Base-by-base conservation (phyloP, 1,140 invertebrate species). In the Contarinia nasturtii region DNA sequence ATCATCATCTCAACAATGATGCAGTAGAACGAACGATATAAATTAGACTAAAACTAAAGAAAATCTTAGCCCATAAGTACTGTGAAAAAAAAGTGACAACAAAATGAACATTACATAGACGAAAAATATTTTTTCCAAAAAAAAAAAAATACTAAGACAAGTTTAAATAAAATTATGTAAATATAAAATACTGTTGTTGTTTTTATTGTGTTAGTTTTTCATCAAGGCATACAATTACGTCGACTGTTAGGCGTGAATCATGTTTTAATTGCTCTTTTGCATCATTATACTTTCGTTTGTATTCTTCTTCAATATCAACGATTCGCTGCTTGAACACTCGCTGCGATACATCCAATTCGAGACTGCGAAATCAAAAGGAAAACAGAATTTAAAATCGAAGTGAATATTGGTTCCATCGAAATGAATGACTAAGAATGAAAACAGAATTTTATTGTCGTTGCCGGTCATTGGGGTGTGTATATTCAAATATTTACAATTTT, bases 281-380 rank as follows among this genome's bases (percentile, higher is more conserved):
- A 15, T 49, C 45, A 21, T 61, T 60, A 43, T 60, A 63, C 38
- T 63, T 63, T 19, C 60, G 58, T 14, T 63, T 54, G 1, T 60
- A 57, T 33, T 61, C 57, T 15, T 63, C 55, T 33, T 63, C 58
- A 2, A 59, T 60, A 1, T 59, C 18, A 0, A 55, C 58, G 21
- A 63, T 37, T 1, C 61, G 53, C 48, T 63, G 59, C 17, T 63
- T 60, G 1, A 63, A 55, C 57, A 63, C 63, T n/a, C 61, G 52
- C 21, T 61, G 10, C 61, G 17, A 57, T 57, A 0, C 59, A 53
- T 21, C 58, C 59, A 45, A 63, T 51, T 27, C 55, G 34, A 11
- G 20, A 18, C 12, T 34, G 34, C n/a, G 34, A 19, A 20, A 46
- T 33, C n/a, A 45, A 27, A 33, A 17, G 11, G 33, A 45, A 14